Percentiles rank a stretch among this genome's conserved stretches.
phyloP scores from a whole-genome alignment of 2,888 invertebrate species.

The Erebia aethiops region DNA sequence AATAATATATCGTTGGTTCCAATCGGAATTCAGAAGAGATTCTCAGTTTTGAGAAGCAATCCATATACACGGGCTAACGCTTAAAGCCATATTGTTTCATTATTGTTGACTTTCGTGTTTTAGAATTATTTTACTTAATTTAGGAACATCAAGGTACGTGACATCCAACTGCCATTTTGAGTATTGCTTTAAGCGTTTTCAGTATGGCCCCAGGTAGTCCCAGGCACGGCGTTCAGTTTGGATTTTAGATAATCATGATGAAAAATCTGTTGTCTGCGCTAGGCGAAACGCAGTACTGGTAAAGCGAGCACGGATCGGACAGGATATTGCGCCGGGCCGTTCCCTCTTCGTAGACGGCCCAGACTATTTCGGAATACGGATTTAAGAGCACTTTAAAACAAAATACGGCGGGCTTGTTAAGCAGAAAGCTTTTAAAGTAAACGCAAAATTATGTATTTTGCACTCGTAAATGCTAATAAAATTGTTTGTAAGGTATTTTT shows the following conservation, averaged over 20 bases:
- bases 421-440: conserved; percentile 6
- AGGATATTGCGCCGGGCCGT: conserved; percentile 36
- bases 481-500: not conserved
- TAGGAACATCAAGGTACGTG: no score
- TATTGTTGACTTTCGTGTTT: no score
- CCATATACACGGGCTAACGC: no score
- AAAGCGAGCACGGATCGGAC: conserved; percentile 21
- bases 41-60: no score
- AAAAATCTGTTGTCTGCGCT: not conserved
- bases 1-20: no score
- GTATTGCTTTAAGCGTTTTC: no score
- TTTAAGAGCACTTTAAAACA: conserved; percentile 23
- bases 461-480: conserved; percentile 9
- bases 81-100: no score
- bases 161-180: no score
- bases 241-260: not conserved
- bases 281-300: not conserved
- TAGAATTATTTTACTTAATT: no score
- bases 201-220: no score
- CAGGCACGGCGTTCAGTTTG: not conserved
- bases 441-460: conserved; percentile 6
- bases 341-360: conserved; percentile 9
- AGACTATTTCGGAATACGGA: conserved; percentile 13
- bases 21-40: no score
- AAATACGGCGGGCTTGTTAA: conserved; percentile 5